phyloP scores from a whole-genome alignment of 2,113 vertebrate species.

The Mesoclemmys tuberculata region DNA sequence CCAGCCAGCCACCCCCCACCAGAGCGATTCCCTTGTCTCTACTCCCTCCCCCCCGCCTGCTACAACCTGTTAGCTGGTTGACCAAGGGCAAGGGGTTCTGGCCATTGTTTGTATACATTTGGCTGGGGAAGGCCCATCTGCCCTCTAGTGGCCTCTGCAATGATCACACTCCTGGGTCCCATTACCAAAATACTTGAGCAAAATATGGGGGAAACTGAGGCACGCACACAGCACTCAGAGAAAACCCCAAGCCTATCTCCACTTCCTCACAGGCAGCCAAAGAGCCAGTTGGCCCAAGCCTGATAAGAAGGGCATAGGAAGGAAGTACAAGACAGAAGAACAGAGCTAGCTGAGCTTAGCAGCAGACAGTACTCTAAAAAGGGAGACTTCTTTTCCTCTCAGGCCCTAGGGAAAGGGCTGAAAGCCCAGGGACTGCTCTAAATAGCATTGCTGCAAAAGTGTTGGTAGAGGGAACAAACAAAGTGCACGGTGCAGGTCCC shows the following conservation, averaged over 20 bases:
- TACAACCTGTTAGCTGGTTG: too few species aligned
- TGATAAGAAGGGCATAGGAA: background rate
- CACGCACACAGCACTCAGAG: too few species aligned
- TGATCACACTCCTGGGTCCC: too few species aligned
- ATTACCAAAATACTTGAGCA: too few species aligned
- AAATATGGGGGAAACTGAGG: too few species aligned
- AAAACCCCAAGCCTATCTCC: too few species aligned
- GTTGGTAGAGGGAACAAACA: background rate
- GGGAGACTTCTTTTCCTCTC: background rate
- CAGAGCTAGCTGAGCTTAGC: background rate
- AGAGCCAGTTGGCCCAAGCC: background rate
- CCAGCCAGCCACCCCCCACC: too few species aligned
- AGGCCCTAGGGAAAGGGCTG: background rate
- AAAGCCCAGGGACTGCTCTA: background rate
- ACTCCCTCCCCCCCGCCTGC: background rate
- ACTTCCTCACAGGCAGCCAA: background rate
- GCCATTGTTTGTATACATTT: too few species aligned
- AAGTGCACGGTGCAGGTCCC: background rate
- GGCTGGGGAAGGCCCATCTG: too few species aligned
- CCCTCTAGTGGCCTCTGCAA: too few species aligned
- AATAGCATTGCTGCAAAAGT: background rate
- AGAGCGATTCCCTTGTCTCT: slow-evolving; percentile 9
- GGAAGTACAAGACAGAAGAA: background rate
- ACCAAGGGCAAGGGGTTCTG: too few species aligned
- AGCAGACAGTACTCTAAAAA: background rate